These are phyloP conservation scores for Zaprionus inermis DNA, from an alignment of 1,140 invertebrate species.

Conservation along the genomic window DNA sequence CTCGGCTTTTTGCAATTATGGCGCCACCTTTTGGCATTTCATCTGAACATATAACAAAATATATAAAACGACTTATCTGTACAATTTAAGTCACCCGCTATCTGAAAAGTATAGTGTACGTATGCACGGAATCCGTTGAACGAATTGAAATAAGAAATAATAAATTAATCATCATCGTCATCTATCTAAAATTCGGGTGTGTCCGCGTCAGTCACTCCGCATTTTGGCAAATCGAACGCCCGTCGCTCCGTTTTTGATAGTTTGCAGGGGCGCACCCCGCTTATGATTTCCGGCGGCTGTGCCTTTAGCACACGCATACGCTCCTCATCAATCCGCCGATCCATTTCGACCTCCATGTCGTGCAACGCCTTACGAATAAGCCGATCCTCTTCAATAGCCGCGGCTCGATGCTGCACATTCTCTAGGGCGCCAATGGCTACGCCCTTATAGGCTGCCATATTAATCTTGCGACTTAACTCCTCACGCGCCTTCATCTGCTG, in stretches of 20 bases:
- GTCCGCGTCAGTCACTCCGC: not conserved
- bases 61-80: not conserved
- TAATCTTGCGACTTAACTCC: not conserved
- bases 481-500: conserved; percentile 3
- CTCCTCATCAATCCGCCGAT: conserved; percentile 43
- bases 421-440: conserved; percentile 18
- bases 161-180: not conserved
- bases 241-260: conserved; percentile 36
- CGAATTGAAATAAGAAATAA: conserved; percentile 1
- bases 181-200: not conserved
- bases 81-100: not conserved
- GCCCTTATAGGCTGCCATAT: conserved; percentile 10
- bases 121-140: not conserved
- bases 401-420: conserved; percentile 7
- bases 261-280: conserved; percentile 37
- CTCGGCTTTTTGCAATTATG: no score
- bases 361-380: conserved; percentile 22
- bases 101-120: not conserved
- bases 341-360: conserved; percentile 44
- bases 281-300: conserved; percentile 41
- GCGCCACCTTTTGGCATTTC: not conserved
- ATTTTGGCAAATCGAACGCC: conserved; percentile 38
- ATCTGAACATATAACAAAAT: not conserved
- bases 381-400: conserved; percentile 38
- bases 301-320: conserved; percentile 53